phyloP scores from a whole-genome alignment of 2,888 invertebrate genomes.

The Petrophora chlorosata region DNA sequence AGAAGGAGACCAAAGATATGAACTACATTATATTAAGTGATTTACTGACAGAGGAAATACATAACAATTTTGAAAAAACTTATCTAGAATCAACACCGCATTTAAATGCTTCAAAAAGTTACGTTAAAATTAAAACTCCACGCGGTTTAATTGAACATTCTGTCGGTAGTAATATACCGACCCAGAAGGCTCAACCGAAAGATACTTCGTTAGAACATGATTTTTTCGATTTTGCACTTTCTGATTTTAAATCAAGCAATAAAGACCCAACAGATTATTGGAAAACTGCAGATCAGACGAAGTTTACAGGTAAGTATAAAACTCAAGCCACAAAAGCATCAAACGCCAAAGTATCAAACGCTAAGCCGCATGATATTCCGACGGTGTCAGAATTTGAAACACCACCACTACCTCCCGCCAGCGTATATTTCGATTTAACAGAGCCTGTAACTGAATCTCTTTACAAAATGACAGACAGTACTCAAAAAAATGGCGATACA shows the following conservation, averaged over 20 bases:
- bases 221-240: conserved; percentile 42
- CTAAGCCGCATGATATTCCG: conserved; percentile 41
- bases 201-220: conserved; percentile 46
- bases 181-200: conserved; percentile 29
- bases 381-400: conserved; percentile 62
- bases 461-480: conserved; percentile 38
- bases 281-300: conserved; percentile 49
- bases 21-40: conserved; percentile 64
- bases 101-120: conserved; percentile 43
- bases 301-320: conserved; percentile 44
- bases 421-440: conserved; percentile 37
- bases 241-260: conserved; percentile 29
- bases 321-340: conserved; percentile 23
- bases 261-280: conserved; percentile 50
- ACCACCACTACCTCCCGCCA: conserved; percentile 52
- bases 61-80: conserved; percentile 53
- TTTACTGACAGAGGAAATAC: conserved; percentile 56
- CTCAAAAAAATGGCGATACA: conserved; percentile 12
- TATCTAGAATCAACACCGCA: conserved; percentile 32
- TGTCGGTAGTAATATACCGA: conserved; percentile 41
- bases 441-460: conserved; percentile 29
- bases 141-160: conserved; percentile 51
- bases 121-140: conserved; percentile 49
- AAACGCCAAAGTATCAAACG: conserved; percentile 29
- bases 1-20: conserved; percentile 41